Percentiles rank a stretch among this genome's conserved stretches.
Conservation (phyloP, 2,888 invertebrate species). For the Catocala sponsa region DNA sequence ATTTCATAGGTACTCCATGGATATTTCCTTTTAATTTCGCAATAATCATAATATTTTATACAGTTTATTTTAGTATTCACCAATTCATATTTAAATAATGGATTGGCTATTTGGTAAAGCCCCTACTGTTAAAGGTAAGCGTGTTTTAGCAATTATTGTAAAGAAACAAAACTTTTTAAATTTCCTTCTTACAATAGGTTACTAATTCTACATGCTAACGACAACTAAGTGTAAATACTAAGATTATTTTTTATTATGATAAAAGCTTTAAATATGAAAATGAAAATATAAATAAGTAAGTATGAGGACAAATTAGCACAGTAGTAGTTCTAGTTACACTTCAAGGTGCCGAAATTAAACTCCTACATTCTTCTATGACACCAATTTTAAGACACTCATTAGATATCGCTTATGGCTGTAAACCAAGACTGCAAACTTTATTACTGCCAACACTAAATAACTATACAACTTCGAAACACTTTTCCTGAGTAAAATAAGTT, state of each 20-base stretch:
- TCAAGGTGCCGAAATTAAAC: background rate
- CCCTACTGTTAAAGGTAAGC: slow-evolving; percentile 89
- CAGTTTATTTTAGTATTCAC: background rate
- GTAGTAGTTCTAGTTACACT: background rate
- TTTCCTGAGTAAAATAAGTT: too few species aligned
- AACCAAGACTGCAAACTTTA: too few species aligned
- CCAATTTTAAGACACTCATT: background rate
- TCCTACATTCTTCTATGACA: background rate
- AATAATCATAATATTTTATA: background rate
- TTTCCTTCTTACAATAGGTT: too few species aligned
- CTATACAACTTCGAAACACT: too few species aligned
- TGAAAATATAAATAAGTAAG: slow-evolving; percentile 8
- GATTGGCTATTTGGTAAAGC: slow-evolving; percentile 89
- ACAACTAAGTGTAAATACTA: too few species aligned
- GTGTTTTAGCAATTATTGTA: background rate
- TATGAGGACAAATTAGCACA: background rate
- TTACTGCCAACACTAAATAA: too few species aligned
- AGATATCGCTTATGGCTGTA: background rate
- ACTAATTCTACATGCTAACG: too few species aligned
- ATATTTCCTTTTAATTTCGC: background rate
- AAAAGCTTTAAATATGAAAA: background rate
- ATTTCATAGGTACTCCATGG: background rate
- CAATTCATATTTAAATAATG: slow-evolving; percentile 56
- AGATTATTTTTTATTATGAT: too few species aligned
- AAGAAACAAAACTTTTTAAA: background rate